Conservation (phyloP, 2,113 vertebrate species). For the Hepsetus odoe region DNA sequence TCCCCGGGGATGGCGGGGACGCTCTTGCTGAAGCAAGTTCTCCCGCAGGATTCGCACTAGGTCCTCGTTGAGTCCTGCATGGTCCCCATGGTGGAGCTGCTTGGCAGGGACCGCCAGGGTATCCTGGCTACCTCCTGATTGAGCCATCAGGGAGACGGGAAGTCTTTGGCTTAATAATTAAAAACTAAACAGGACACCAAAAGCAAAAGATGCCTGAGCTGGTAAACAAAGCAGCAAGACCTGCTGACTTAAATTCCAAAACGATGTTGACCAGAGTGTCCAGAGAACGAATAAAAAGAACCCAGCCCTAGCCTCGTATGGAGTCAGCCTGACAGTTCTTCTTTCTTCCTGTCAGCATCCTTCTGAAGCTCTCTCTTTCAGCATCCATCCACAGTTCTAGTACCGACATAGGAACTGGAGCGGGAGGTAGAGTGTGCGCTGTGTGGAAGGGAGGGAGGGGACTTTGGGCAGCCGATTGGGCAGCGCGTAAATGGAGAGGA, state of each 20-base stretch:
- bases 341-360: constrained; percentile 14
- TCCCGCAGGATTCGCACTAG: constrained; percentile 81
- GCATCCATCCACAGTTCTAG: constrained; percentile 4
- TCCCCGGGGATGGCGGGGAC: constrained; percentile 69
- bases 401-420: constrained; percentile 11
- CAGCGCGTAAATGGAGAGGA: constrained; percentile 16
- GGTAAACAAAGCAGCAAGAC: neutral
- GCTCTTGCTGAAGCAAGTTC: constrained; percentile 84
- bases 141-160: constrained; percentile 73
- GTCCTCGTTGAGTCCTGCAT: constrained; percentile 81
- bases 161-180: neutral
- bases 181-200: neutral
- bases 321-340: neutral
- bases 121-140: constrained; percentile 73
- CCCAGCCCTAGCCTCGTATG: neutral
- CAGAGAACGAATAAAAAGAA: neutral
- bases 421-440: neutral
- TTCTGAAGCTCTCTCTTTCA: constrained; percentile 5
- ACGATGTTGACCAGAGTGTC: neutral
- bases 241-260: neutral
- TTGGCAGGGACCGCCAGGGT: constrained; percentile 73
- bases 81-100: constrained; percentile 73
- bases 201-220: neutral
- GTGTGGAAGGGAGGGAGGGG: constrained; percentile 19
- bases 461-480: constrained; percentile 1